Evolutionary conservation across 2,113 vertebrate genomes (phyloP).

Genomic region (Furnarius figulus): DNA sequence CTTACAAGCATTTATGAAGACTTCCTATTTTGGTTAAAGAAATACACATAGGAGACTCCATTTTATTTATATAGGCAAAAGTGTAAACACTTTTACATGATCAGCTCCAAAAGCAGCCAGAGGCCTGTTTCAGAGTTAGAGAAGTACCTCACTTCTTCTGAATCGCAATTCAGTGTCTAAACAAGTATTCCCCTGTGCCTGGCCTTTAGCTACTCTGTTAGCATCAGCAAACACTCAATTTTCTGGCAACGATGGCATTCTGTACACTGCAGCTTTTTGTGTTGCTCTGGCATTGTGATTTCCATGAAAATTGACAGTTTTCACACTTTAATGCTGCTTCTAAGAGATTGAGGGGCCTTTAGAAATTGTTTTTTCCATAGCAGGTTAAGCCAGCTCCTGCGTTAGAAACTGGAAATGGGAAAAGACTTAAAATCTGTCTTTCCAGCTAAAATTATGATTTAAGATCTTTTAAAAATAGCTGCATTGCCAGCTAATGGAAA

Average conservation of each 20-base stretch:
- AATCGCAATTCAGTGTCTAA: not conserved
- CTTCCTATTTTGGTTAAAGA: not conserved
- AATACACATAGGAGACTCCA: not conserved
- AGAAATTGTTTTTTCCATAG: not conserved
- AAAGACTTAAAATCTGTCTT: not conserved
- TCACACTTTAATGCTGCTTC: conserved; percentile 6
- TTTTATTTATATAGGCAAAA: not conserved
- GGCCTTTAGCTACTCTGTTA: conserved; percentile 4
- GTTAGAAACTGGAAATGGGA: not conserved
- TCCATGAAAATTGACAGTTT: conserved; percentile 45
- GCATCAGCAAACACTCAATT: conserved; percentile 39
- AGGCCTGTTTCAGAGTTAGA: not conserved
- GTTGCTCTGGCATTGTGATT: not conserved
- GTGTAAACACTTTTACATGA: not conserved
- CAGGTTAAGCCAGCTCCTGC: not conserved
- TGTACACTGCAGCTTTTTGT: conserved; percentile 32
- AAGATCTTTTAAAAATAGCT: not conserved
- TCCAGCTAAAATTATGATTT: not conserved
- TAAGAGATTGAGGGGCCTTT: not conserved
- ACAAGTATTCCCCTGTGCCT: conserved; percentile 27
- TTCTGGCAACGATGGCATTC: not conserved
- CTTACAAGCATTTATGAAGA: not conserved
- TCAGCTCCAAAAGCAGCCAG: not conserved
- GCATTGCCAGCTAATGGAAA: not conserved
- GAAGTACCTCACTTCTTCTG: not conserved